Evolutionary conservation across 1,140 invertebrate genomes (phyloP), one percentile per base, ranked within the genome.

Genomic region (Leptoteleia sp.): DNA sequence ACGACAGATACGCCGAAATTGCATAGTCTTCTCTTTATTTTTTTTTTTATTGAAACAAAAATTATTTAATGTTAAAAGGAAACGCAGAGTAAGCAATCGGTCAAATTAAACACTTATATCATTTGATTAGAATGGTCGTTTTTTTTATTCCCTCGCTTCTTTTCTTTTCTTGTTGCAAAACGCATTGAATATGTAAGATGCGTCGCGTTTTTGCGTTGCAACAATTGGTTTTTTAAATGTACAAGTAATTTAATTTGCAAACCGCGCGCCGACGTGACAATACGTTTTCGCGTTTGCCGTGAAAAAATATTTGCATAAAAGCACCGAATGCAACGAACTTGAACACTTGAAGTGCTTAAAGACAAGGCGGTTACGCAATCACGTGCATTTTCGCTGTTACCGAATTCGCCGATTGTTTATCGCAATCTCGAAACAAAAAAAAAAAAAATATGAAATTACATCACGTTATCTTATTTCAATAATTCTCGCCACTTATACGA

Each of bases 281-380:
- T 50, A 37, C 40, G 29, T 22, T 61, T 61, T 22, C 5, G 9
- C 45, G n/a, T 61, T 52, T 61, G 43, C 8, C 16, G 25, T 57
- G 7, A 13, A 71, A 42, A 42, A 61, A 61, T 61, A 61, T 71
- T 71, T 71, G 47, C 37, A 43, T 45, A 37, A 65, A 43, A 35
- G 11, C 12, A 31, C 8, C 12, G 35, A 59, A 61, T 62, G 38
- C 68, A 72, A 54, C 38, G 57, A 72, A 72, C 55, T 62, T 47
- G 0, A 43, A n/a, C 47, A 40, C 35, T 45, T 52, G 54, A 61
- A 37, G 48, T 38, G 43, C 43, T 54, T 15, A 13, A 61, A 42
- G 68, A 45, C 17, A 29, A 13, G 35, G 0, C 6, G 54, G 54
- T 71, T 71, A 71, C 37, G 55, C 47, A 71, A 71, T 54, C 1